Evolutionary conservation across 2,113 vertebrate species (phyloP), one percentile per base, ranked within the genome.

Genomic region (Neotragus pygmaeus): DNA sequence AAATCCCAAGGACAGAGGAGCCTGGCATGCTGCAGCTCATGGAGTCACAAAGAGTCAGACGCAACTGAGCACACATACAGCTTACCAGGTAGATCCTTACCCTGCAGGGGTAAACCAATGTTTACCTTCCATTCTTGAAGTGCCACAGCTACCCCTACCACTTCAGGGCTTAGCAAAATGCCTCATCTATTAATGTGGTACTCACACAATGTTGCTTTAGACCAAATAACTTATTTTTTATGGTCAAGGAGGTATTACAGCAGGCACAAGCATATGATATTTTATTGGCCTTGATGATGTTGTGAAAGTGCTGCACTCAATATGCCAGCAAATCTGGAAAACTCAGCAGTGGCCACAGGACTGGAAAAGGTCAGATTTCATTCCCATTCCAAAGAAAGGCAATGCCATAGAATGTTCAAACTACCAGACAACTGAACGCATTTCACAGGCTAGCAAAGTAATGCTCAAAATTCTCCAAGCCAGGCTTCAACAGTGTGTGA

Each of bases 371-470:
- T 23, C 66, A 39, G 19, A 39, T 70, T 36, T 70, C 66, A 39
- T 39, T 12, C 66, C n/a, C 12, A 23, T 70, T n/a, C n/a, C 66
- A 39, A 70, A 70, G 66, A 39, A 70, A 70, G 10, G 66, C 10
- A 70, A 39, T 39, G 66, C 19, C n/a, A 73, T 39, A 39, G 2
- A 73, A 73, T 6, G 10, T 12, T 73, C 36, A 73, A 73, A 73
- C 19, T 73, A 39, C 10, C 0, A 0, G 10, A 39, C 21, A 39
- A 73, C 5, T 73, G n/a, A 11, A 12, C 0, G 1, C 66, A 39
- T 73, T 23, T 39, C 66, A 25, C n/a, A 73, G 10, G n/a, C 66
- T 73, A 73, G 5, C 19, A 39, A 70, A 70, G 19, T 70, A 39
- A 70, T 39, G n/a, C 5, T 39, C n/a, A 39, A 70, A 39, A 39